These are phyloP conservation scores for Ips nitidus DNA, from an alignment of 1,140 invertebrate species.

Conservation along the genomic window DNA sequence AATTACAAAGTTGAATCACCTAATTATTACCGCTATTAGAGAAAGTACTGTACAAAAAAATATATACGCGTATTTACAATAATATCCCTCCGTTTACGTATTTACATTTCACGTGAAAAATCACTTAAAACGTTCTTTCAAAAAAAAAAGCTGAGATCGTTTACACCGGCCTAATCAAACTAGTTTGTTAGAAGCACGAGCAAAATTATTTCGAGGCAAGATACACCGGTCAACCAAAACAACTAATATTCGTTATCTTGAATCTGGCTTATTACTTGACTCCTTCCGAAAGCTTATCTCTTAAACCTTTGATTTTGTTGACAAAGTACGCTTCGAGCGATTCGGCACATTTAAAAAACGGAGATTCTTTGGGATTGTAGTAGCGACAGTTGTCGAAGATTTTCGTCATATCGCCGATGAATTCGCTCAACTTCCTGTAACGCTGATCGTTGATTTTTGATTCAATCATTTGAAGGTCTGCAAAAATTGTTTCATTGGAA, in stretches of 20 bases:
- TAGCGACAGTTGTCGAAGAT: constrained; percentile 98
- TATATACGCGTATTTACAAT: background rate
- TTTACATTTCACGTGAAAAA: background rate
- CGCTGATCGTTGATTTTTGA: constrained; percentile 78
- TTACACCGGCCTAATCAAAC: background rate
- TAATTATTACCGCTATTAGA: background rate
- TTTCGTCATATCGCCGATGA: constrained; percentile 96
- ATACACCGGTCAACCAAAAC: too few species aligned
- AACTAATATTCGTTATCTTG: too few species aligned
- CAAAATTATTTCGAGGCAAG: too few species aligned
- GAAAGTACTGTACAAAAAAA: constrained; percentile 7
- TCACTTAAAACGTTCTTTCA: background rate
- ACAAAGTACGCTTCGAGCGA: constrained; percentile 94
- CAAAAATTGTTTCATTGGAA: background rate
- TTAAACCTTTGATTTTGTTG: constrained; percentile 82
- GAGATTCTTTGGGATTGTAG: constrained; percentile 93
- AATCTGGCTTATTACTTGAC: constrained; percentile 38
- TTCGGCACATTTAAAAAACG: constrained; percentile 94
- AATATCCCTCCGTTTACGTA: background rate
- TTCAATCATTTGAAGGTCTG: constrained; percentile 94
- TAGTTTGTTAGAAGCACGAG: too few species aligned
- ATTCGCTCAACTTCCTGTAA: constrained; percentile 89
- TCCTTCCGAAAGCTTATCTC: constrained; percentile 74
- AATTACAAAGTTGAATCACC: background rate
- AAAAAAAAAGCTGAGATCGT: constrained; percentile 1